phyloP scores from a whole-genome alignment of 1,140 invertebrate species.

The Tribolium castaneum region DNA sequence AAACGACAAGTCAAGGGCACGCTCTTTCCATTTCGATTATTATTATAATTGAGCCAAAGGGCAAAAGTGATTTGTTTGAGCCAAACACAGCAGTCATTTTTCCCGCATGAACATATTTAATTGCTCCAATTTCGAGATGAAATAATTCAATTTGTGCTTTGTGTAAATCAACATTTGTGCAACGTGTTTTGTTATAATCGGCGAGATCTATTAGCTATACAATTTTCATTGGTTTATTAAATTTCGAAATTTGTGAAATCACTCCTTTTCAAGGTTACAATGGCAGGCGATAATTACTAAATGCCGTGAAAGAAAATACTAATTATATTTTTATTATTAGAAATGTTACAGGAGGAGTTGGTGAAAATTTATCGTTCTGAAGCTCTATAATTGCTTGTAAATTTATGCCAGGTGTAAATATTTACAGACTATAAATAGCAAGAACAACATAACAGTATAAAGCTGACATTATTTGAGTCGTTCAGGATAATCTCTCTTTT shows the following conservation, averaged over 20 bases:
- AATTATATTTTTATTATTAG: conserved; percentile 20
- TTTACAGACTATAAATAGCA: conserved; percentile 17
- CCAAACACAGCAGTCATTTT: background rate
- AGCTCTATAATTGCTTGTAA: conserved; percentile 15
- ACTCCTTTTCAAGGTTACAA: background rate
- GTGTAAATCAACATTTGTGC: conserved; percentile 7
- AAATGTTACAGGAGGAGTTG: background rate
- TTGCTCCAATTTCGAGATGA: background rate
- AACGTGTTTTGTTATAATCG: background rate
- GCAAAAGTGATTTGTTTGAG: background rate
- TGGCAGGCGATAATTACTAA: background rate
- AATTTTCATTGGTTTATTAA: conserved; percentile 10
- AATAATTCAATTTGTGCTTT: conserved; percentile 14
- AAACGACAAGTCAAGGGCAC: background rate
- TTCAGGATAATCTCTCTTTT: background rate
- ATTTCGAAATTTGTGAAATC: background rate
- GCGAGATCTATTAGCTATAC: background rate
- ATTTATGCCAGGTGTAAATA: conserved; percentile 23
- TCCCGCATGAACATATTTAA: background rate
- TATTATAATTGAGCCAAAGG: conserved; percentile 4
- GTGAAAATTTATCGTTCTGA: background rate
- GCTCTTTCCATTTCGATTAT: background rate
- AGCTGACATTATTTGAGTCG: conserved; percentile 6
- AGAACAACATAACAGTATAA: background rate
- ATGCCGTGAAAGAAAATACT: background rate